Evolutionary conservation across 2,888 invertebrate genomes (phyloP).

Genomic region (Didymodactylos carnosus): DNA sequence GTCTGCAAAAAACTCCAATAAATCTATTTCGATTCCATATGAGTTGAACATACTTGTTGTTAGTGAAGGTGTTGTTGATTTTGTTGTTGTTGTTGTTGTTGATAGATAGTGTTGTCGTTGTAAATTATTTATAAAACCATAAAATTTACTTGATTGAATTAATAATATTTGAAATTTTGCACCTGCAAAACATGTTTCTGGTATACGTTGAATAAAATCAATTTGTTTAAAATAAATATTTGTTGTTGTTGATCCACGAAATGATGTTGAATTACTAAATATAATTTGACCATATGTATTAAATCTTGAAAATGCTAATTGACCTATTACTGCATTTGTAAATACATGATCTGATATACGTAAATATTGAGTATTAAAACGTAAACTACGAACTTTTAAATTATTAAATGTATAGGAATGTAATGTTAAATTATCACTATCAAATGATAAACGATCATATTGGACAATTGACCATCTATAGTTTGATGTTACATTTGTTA

Average conservation of each 20-base stretch:
- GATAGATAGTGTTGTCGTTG: too few species aligned
- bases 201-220: neutral
- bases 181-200: neutral
- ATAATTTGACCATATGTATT: neutral
- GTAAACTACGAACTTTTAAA: neutral
- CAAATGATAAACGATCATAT: neutral
- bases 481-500: neutral
- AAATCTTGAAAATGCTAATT: neutral
- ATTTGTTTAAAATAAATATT: neutral
- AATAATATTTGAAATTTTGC: neutral
- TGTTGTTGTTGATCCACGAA: neutral
- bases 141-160: neutral
- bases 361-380: neutral
- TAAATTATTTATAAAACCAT: neutral
- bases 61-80: too few species aligned
- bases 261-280: neutral
- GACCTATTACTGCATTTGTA: neutral
- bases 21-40: too few species aligned
- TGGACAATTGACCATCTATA: neutral
- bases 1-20: too few species aligned
- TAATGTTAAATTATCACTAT: neutral
- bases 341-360: neutral
- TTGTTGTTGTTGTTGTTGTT: too few species aligned
- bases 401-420: neutral
- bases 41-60: too few species aligned